These are phyloP conservation scores for Tamias sibiricus DNA, from an alignment of 2,113 vertebrate species.

Conservation along the genomic window DNA sequence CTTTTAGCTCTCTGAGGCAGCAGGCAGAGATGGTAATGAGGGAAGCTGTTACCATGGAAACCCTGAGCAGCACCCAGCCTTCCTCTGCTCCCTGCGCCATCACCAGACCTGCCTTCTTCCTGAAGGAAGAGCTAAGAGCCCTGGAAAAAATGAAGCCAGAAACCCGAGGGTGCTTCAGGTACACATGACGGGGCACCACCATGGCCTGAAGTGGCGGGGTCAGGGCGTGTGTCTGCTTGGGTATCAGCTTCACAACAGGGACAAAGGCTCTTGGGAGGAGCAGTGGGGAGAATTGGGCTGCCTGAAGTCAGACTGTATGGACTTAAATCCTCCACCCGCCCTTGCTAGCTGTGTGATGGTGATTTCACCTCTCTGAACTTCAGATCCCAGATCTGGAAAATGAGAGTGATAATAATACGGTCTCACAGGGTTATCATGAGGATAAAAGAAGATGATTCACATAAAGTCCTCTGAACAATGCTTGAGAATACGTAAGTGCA, in stretches of 20 bases:
- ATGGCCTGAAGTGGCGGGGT: not conserved
- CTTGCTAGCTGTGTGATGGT: not conserved
- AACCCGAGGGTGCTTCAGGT: not conserved
- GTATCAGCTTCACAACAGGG: not conserved
- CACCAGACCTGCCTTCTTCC: not conserved
- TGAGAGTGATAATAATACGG: not conserved
- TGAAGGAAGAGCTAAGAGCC: not conserved
- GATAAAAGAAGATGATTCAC: not conserved
- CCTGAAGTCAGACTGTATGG: not conserved
- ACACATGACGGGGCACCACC: not conserved
- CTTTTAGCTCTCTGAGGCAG: not conserved
- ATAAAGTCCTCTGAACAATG: not conserved
- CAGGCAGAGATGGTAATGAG: not conserved
- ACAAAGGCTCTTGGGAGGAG: not conserved
- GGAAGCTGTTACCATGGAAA: slow-evolving; percentile 55
- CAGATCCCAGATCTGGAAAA: not conserved
- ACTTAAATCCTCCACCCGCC: not conserved
- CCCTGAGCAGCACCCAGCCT: not conserved
- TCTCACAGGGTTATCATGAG: not conserved
- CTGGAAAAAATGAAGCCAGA: not conserved
- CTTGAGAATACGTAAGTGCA: not conserved
- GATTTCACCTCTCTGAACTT: not conserved
- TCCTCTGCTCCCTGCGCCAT: not conserved
- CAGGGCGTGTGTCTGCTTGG: not conserved
- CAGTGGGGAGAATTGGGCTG: not conserved